Evolutionary conservation across 2,888 invertebrate species (phyloP).

Genomic region (Mesorhabditis sp.): DNA sequence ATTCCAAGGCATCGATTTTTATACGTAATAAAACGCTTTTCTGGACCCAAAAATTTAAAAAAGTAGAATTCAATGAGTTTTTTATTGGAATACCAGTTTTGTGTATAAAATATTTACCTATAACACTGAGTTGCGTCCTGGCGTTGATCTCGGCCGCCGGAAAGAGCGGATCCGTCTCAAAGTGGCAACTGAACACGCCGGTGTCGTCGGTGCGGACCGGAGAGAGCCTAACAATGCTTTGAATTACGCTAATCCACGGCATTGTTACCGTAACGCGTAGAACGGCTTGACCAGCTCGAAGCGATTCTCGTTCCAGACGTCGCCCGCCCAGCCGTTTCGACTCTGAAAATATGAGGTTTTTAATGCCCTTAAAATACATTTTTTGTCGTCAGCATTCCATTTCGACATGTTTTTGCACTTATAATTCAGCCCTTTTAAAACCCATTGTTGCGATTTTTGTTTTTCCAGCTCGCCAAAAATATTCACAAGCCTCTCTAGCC

Average conservation of each 20-base stretch:
- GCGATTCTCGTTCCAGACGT: conserved; percentile 46
- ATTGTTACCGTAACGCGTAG: conserved; percentile 39
- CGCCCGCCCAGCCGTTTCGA: conserved; percentile 1
- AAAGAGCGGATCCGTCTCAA: conserved; percentile 56
- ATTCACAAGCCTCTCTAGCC: no score
- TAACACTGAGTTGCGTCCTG: conserved; percentile 41
- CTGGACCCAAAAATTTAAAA: no score
- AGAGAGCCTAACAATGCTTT: background rate
- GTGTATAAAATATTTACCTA: conserved; percentile 41
- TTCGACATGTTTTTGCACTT: no score
- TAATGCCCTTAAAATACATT: no score
- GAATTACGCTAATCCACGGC: conserved; percentile 43
- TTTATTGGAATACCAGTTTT: no score
- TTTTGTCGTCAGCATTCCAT: no score
- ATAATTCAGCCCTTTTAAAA: no score
- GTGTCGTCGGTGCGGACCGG: background rate
- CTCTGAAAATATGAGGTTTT: background rate
- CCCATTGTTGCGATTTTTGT: no score
- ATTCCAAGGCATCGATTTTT: no score
- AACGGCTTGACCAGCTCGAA: conserved; percentile 49
- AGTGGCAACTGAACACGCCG: conserved; percentile 38
- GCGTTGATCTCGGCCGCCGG: conserved; percentile 33
- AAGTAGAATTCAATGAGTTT: no score
- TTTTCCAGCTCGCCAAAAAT: no score
- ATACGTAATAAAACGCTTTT: no score